Conservation (phyloP, 2,113 vertebrate species). For the Fukomys damarensis region DNA sequence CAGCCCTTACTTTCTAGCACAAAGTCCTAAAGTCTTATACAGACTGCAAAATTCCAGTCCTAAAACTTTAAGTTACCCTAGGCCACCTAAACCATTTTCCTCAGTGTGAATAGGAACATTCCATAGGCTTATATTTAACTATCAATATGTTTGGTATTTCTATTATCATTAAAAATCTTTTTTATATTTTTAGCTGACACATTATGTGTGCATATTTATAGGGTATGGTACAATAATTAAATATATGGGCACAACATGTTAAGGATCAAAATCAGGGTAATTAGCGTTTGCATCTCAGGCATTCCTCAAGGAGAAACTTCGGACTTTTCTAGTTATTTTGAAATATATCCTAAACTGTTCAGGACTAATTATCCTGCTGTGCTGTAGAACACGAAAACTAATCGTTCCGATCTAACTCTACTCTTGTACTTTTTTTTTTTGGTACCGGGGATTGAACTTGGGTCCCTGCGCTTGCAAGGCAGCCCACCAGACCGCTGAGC, state of each 20-base stretch:
- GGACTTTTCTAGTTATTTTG: neutral
- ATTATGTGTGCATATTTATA: neutral
- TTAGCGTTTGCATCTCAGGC: neutral
- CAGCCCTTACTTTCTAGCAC: neutral
- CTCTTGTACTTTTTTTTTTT: neutral
- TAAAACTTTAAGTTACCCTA: neutral
- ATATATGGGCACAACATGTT: neutral
- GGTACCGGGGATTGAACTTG: too few relatives aligned
- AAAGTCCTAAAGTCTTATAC: neutral
- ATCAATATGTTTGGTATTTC: constrained; percentile 1
- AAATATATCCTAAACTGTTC: neutral
- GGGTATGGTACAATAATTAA: neutral
- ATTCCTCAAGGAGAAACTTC: neutral
- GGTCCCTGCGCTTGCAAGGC: too few relatives aligned
- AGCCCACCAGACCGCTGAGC: too few relatives aligned
- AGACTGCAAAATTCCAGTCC: neutral
- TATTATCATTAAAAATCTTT: neutral
- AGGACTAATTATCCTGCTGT: neutral
- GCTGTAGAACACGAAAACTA: neutral
- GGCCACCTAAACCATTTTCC: neutral
- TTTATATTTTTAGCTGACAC: neutral
- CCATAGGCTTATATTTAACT: neutral
- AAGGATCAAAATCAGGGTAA: neutral
- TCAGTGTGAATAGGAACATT: neutral
- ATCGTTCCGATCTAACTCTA: neutral